Percentiles rank a stretch among this genome's conserved stretches.
Conservation (phyloP, 1,140 invertebrate species). For the Orchestia grillus region DNA sequence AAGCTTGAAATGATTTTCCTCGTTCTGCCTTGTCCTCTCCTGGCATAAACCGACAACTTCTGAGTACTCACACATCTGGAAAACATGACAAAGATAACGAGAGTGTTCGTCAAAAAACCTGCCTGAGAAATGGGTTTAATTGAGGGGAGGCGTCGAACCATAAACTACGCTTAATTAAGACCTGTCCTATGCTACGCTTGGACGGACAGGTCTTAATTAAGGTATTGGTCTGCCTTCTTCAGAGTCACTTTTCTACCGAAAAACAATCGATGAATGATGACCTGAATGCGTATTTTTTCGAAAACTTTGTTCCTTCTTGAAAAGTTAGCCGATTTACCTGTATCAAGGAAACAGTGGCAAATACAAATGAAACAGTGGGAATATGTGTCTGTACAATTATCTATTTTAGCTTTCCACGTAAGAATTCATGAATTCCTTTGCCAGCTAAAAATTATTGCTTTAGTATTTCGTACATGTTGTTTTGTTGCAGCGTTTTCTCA, state of each 20-base stretch:
- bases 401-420: not conserved
- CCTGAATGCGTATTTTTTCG: too few relatives aligned
- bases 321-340: too few relatives aligned
- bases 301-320: not conserved
- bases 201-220: not conserved
- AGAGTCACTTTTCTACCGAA: not conserved
- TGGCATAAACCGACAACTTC: too few relatives aligned
- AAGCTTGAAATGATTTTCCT: too few relatives aligned
- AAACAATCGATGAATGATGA: not conserved
- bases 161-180: too few relatives aligned
- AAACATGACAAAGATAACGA: too few relatives aligned
- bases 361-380: not conserved
- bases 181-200: not conserved
- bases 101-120: too few relatives aligned
- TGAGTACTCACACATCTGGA: too few relatives aligned
- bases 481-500: not conserved
- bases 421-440: not conserved
- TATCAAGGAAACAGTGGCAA: not conserved
- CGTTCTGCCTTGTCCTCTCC: too few relatives aligned
- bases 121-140: too few relatives aligned
- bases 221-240: not conserved
- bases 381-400: not conserved
- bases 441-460: not conserved
- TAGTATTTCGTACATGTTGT: not conserved
- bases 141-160: too few relatives aligned